Evolutionary conservation across 1,140 invertebrate species (phyloP), one percentile per base, ranked within the genome.

Genomic region (Teleogryllus occipitalis): DNA sequence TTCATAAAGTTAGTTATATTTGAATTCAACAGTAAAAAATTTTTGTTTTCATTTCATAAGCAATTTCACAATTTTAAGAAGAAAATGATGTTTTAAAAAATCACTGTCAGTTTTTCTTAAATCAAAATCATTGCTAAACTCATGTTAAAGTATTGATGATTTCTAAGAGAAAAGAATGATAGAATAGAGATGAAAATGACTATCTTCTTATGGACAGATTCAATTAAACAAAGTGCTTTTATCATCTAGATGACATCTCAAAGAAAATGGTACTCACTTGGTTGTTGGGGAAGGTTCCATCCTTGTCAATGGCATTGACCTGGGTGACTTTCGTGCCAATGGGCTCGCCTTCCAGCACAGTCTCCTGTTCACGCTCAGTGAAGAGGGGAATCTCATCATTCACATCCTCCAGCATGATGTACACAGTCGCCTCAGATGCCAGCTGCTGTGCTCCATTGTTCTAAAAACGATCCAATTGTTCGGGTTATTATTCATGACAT

Each of bases 311-410:
- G 39, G 97, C 97, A 86, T 97, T 95, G 82, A 99, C 95, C 88
- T 97, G 95, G 39, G 96, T 97, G 79, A 99, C 97, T 89, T 96
- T 95, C 77, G 96, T 97, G 65, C 97, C 96, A 81, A 96, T 92
- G 46, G 94, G 95, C 87, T 98, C 96, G 76, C 96, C 96, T 88
- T 97, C 96, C 77, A 97, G 89, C 73, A 97, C 96, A 18, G 95
- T 97, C 88, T 97, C 96, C 86, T 97, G 95, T 87, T 98, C 95
- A 83, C 95, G 89, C 88, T 97, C 95, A 80, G 95, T 97, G 87
- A 98, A 98, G 80, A 97, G 88, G 8, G 96, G 96, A 85, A 98
- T 98, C 87, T 98, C 96, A 87, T 98, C 97, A 87, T 98, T 98
- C 75, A 98, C 96, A 87, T 98, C 97, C 87, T 97, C 95, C 75